Evolutionary conservation across 2,888 invertebrate genomes (phyloP).

Genomic region (Linyphia triangularis): DNA sequence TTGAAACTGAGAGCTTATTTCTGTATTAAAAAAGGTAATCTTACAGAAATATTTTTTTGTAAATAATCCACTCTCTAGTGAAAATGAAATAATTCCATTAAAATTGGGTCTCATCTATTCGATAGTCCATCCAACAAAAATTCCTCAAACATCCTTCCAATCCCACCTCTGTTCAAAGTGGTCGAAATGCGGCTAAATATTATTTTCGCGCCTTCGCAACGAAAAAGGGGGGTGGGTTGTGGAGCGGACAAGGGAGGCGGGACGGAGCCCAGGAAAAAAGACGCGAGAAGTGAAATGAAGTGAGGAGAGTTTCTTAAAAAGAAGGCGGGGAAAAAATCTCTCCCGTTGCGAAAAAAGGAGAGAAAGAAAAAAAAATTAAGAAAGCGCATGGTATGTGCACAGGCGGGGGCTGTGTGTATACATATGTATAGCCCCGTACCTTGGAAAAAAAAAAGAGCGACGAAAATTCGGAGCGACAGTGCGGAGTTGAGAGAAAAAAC

Average conservation of each 20-base stretch:
- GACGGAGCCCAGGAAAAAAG: slow-evolving; percentile 41
- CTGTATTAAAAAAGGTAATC: too few relatives aligned
- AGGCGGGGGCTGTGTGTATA: slow-evolving; percentile 46
- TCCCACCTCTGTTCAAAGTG: too few relatives aligned
- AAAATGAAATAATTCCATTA: too few relatives aligned
- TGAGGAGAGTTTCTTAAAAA: slow-evolving; percentile 38
- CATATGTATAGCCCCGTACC: slow-evolving; percentile 41
- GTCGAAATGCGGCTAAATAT: too few relatives aligned
- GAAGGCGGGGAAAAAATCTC: slow-evolving; percentile 56
- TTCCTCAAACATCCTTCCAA: too few relatives aligned
- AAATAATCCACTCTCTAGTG: too few relatives aligned
- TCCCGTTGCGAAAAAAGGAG: slow-evolving; percentile 42
- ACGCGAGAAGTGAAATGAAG: slow-evolving; percentile 68
- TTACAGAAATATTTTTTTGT: too few relatives aligned
- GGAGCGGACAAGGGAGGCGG: neutral
- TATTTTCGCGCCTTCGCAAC: slow-evolving; percentile 35
- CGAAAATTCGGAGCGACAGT: slow-evolving; percentile 45
- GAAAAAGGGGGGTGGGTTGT: slow-evolving; percentile 1
- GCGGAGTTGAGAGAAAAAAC: slow-evolving; percentile 39
- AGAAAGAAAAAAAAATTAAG: slow-evolving; percentile 67
- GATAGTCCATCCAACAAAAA: too few relatives aligned
- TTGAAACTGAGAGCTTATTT: too few relatives aligned
- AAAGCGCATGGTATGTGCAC: slow-evolving; percentile 33
- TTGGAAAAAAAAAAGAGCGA: slow-evolving; percentile 47
- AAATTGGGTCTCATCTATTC: too few relatives aligned